Base-by-base conservation (phyloP, 2,888 invertebrate genomes). In the Agrotis ipsilon region DNA sequence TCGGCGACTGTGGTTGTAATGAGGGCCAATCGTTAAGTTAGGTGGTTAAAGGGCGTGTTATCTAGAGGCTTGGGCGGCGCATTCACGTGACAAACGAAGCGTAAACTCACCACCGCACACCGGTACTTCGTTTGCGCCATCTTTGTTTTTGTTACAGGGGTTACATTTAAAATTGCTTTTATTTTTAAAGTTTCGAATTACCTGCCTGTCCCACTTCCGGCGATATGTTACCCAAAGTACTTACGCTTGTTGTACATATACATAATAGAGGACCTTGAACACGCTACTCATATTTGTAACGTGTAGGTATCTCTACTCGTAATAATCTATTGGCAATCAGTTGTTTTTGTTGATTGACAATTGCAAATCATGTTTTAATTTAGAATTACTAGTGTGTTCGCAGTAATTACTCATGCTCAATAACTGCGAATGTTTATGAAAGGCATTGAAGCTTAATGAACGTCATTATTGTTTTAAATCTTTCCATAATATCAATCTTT, bases 21-120 rank as follows among this genome's bases (percentile, higher is more conserved):
- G 85, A 90, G 89, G 90, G 87, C 91, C 92, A 91, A 91, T 92
- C 91, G 86, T 92, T 90, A 91, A 86, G 86, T 88, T 82, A 88
- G 86, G 87, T 89, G 85, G 86, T 82, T 86, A 83, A 91, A 93
- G 93, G 94, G 93, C 93, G 94, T 93, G 92, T 91, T 92, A 89
- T 88, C 89, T 88, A 83, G 82, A 87, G 89, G 87, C 88, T 89
- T 91, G 93, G 94, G 94, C 93, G 94, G 94, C 87, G 91, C 92
- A 88, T 88, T 91, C 89, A 91, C 90, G 90, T 91, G 91, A 89
- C 91, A 86, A 91, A 80, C 93, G 89, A 91, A 92, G 91, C 94
- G 91, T 91, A 85, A 91, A 93, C 88, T 87, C 89, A 90, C 92
- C 92, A 91, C 92, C 90, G 43, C 62, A 6, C 27, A 90, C 92